These are phyloP conservation scores for Sinosuthora webbiana DNA, from an alignment of 2,113 vertebrate genomes.

Conservation along the genomic window DNA sequence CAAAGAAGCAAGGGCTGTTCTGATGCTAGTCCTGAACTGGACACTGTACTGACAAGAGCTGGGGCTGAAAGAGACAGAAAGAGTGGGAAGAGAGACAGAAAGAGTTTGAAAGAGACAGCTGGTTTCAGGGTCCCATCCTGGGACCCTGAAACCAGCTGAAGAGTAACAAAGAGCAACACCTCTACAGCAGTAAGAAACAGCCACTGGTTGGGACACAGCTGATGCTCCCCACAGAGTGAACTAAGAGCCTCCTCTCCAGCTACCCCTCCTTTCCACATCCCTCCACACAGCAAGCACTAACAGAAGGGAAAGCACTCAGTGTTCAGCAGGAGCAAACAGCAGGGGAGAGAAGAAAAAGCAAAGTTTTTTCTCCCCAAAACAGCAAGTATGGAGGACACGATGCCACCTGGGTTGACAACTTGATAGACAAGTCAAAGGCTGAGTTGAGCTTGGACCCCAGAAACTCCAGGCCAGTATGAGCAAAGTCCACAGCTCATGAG, in stretches of 20 bases:
- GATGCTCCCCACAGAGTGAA: neutral
- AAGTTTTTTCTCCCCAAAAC: neutral
- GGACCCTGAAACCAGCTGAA: neutral
- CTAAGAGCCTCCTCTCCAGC: neutral
- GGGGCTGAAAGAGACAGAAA: neutral
- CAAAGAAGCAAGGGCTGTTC: neutral
- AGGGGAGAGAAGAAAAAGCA: neutral
- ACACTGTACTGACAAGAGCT: neutral
- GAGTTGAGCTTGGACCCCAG: neutral
- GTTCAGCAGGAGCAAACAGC: neutral
- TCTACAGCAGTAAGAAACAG: neutral
- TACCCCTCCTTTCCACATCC: neutral
- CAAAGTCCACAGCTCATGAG: neutral
- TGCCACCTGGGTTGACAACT: neutral
- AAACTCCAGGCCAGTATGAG: neutral
- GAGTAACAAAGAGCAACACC: accelerated
- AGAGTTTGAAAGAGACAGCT: too few relatives aligned
- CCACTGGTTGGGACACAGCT: neutral
- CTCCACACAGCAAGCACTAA: neutral
- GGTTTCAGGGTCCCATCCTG: neutral
- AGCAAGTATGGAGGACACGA: neutral
- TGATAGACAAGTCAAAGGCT: neutral
- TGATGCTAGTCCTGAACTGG: accelerated
- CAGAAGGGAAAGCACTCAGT: neutral
- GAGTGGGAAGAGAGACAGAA: too few relatives aligned